Evolutionary conservation across 2,888 invertebrate genomes (phyloP).

Genomic region (Cryptocephalus moraei): DNA sequence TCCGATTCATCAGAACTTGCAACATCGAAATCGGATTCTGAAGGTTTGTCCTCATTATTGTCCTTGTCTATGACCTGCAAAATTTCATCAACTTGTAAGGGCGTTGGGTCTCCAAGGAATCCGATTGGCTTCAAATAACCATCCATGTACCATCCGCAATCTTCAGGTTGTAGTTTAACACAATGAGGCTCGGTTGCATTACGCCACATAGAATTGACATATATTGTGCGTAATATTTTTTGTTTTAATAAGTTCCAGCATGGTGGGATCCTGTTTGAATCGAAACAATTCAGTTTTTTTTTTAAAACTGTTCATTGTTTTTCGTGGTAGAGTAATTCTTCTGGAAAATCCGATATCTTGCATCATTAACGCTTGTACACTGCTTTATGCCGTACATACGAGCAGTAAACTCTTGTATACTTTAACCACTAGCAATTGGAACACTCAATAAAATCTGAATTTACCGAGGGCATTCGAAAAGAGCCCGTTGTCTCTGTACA

Average conservation of each 20-base stretch:
- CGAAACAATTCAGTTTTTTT: background rate
- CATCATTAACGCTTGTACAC: slow-evolving; percentile 23
- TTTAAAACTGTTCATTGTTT: background rate
- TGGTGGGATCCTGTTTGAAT: slow-evolving; percentile 1
- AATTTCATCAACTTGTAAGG: slow-evolving; percentile 4
- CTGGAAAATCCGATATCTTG: slow-evolving; percentile 22
- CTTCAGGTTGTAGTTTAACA: slow-evolving; percentile 2
- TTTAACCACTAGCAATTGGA: too few species aligned
- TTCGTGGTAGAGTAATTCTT: slow-evolving; percentile 23
- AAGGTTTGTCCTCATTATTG: background rate
- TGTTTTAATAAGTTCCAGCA: slow-evolving; percentile 5
- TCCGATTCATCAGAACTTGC: background rate
- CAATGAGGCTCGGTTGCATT: slow-evolving; percentile 6
- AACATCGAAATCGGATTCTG: background rate
- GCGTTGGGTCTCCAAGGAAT: slow-evolving; percentile 11
- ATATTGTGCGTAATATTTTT: slow-evolving; percentile 9
- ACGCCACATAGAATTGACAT: slow-evolving; percentile 8
- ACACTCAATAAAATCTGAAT: too few species aligned
- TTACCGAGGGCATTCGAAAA: too few species aligned
- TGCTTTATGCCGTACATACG: slow-evolving; percentile 23
- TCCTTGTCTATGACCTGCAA: background rate
- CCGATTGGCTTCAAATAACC: slow-evolving; percentile 6
- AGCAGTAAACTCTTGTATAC: slow-evolving; percentile 27
- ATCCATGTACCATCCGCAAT: slow-evolving; percentile 6
- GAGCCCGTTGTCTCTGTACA: too few species aligned